A percentile compares a stretch with the other conserved stretches of the same genome.
Evolutionary conservation across 2,113 vertebrate genomes (phyloP).

Genomic region (Meles meles): DNA sequence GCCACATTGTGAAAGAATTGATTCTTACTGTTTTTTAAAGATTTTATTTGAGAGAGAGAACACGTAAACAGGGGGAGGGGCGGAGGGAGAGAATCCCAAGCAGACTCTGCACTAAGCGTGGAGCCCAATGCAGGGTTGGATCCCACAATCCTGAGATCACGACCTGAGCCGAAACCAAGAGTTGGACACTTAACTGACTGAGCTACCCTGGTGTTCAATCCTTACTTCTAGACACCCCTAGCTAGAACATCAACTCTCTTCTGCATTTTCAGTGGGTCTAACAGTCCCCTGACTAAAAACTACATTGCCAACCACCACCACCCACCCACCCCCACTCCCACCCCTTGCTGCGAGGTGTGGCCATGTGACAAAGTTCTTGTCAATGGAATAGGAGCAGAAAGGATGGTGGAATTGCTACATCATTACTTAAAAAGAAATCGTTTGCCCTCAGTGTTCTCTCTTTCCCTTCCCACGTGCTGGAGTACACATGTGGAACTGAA

Average conservation of each 20-base stretch:
- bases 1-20: not conserved
- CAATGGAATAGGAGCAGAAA: not conserved
- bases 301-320: not conserved
- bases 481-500: not conserved
- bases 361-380: not conserved
- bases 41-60: not conserved
- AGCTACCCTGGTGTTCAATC: not conserved
- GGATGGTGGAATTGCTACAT: not conserved
- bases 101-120: not conserved
- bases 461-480: not conserved
- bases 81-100: not conserved
- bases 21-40: not conserved
- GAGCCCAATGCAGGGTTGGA: not conserved
- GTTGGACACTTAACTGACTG: not conserved
- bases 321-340: too few species aligned
- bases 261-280: not conserved
- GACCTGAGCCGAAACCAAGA: not conserved
- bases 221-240: not conserved
- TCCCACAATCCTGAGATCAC: not conserved
- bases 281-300: not conserved
- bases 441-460: not conserved
- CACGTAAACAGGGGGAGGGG: not conserved
- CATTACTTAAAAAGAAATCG: not conserved
- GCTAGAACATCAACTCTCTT: not conserved
- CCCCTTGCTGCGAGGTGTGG: not conserved